A percentile compares a stretch with the other conserved stretches of the same genome.
phyloP scores from a whole-genome alignment of 1,140 invertebrate species.

The Cherax destructor region DNA sequence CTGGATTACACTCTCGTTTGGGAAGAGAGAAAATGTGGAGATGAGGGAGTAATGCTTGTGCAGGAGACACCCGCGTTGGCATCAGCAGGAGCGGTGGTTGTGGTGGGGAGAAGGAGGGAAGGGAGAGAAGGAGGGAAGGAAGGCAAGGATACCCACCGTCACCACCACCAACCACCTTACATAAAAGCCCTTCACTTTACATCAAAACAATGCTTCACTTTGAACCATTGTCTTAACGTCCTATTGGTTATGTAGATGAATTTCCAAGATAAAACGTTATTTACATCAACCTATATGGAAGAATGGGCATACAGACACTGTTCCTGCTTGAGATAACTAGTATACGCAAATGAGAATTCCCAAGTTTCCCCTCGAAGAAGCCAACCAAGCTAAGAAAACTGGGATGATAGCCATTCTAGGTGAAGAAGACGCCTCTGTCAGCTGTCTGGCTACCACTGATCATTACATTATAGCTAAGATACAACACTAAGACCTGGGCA shows the following conservation, averaged over 20 bases:
- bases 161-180: constrained; percentile 17
- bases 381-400: not conserved
- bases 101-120: not conserved
- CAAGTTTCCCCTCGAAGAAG: not conserved
- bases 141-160: constrained; percentile 22
- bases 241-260: not conserved
- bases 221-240: not conserved
- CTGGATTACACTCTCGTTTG: not conserved
- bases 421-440: not conserved
- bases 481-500: not conserved
- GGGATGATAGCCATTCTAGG: not conserved
- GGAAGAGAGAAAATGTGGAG: not conserved
- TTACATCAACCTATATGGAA: not conserved
- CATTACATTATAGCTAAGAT: not conserved
- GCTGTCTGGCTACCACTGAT: not conserved
- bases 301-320: not conserved
- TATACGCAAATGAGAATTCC: not conserved
- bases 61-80: constrained; percentile 1
- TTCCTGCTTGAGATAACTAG: not conserved
- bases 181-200: not conserved
- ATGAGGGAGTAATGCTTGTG: not conserved
- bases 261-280: not conserved
- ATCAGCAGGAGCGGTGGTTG: constrained; percentile 11
- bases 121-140: not conserved
- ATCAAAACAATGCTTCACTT: not conserved